These are phyloP conservation scores for Loripinus fragilis DNA, from an alignment of 2,888 invertebrate genomes.

Conservation along the genomic window DNA sequence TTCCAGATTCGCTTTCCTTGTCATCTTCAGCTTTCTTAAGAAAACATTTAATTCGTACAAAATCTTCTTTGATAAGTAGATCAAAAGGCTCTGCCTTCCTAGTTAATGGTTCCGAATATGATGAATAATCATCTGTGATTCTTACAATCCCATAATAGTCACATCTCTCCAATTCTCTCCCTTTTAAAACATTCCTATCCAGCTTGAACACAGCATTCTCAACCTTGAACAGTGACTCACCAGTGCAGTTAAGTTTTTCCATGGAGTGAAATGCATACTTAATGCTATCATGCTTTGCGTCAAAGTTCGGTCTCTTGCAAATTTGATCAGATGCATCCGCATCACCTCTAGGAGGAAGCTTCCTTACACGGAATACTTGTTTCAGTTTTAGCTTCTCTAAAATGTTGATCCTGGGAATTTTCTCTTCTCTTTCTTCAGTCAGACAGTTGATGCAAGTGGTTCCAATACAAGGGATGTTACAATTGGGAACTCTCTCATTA, in stretches of 20 bases:
- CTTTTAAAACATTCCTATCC: conserved; percentile 58
- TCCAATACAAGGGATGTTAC: conserved; percentile 40
- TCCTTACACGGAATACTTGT: conserved; percentile 14
- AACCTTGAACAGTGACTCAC: conserved; percentile 64
- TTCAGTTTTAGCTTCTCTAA: conserved; percentile 40
- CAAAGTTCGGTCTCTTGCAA: conserved; percentile 64
- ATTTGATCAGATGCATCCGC: conserved; percentile 36
- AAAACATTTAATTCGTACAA: conserved; percentile 70
- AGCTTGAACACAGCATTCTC: conserved; percentile 60
- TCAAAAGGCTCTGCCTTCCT: conserved; percentile 64
- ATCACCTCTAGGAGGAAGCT: background rate
- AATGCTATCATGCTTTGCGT: conserved; percentile 69
- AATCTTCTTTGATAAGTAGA: conserved; percentile 68
- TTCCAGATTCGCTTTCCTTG: background rate
- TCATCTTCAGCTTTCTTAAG: conserved; percentile 32
- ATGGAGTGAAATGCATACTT: conserved; percentile 66
- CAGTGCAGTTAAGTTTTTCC: conserved; percentile 66
- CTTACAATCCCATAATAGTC: conserved; percentile 67
- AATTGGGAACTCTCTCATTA: conserved; percentile 5
- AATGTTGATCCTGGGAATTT: conserved; percentile 38
- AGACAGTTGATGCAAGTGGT: conserved; percentile 29
- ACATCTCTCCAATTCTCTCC: conserved; percentile 67
- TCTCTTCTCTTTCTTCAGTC: background rate
- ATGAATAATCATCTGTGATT: conserved; percentile 63
- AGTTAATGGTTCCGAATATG: conserved; percentile 60